Base-by-base conservation (phyloP, 1,140 invertebrate species). In the Aphis gossypii region DNA sequence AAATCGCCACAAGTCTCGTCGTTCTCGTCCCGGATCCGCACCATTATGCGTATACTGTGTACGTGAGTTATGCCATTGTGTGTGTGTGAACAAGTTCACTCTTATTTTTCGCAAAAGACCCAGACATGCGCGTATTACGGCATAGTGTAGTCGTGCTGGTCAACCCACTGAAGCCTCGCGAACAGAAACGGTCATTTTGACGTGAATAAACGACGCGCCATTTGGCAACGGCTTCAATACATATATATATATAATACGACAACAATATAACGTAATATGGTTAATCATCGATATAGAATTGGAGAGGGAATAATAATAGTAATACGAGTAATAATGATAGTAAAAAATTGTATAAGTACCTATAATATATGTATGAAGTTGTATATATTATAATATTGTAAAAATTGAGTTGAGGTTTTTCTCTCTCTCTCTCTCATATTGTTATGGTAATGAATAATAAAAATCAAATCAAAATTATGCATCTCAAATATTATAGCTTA, bases 101-200 rank as follows among this genome's bases (percentile, higher is more conserved):
- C 14, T 68, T 38, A 54, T 60, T 60, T 90, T 8, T 35, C 35
- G 51, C 51, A 41, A 89, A 89, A 54, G n/a, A 89, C 46, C n/a
- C 87, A 46, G 46, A 87, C 44, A 51, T 35, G 51, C 35, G 18
- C 9, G 35, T 54, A 48, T 87, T 54, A 21, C 30, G 46, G 21
- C n/a, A 51, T 30, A 88, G 8, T 51, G n/a, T 51, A 51, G n/a
- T 88, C 18, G 18, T 23, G 11, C 46, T n/a, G 41, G 20, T 20
- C n/a, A 20, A 9, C 46, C 86, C 46, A 30, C 86, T 8, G 6
- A 3, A 0, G 11, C 30, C 46, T 14, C 38, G 20, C 4, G 18
- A 18, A 46, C 87, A 90, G 51, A 90, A 68, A 41, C 51, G 41
- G 41, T 92, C 90, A 18, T 48, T 92, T 92, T 48, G 90, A 92